Conservation (phyloP, 2,113 vertebrate genomes). For the Trematomus loennbergii region DNA sequence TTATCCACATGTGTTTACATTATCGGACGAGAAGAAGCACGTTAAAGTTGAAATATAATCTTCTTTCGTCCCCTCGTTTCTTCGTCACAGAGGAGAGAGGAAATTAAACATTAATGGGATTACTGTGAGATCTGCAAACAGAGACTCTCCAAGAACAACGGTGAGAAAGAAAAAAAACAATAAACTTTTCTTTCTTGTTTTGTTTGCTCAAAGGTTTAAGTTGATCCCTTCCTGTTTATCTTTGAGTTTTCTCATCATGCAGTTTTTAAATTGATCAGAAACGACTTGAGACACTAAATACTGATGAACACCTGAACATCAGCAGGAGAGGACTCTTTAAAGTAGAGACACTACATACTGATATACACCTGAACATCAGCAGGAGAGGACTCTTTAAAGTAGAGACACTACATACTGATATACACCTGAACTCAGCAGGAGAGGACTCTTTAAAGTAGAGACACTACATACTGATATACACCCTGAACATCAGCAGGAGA, state of each 20-base stretch:
- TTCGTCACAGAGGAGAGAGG: constrained; percentile 25
- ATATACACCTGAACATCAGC: too few relatives aligned
- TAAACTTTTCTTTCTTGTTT: not conserved
- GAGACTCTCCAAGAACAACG: constrained; percentile 45
- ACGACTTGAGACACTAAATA: not conserved
- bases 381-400: too few relatives aligned
- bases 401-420: too few relatives aligned
- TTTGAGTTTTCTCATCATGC: constrained; percentile 4
- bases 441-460: too few relatives aligned
- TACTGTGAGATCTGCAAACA: constrained; percentile 58
- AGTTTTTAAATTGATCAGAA: not conserved
- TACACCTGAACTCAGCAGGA: too few relatives aligned
- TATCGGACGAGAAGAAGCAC: too few relatives aligned
- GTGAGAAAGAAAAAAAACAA: not conserved
- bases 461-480: too few relatives aligned
- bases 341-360: too few relatives aligned
- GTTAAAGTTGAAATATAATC: not conserved
- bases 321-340: too few relatives aligned
- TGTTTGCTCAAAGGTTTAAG: not conserved
- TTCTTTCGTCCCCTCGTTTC: not conserved
- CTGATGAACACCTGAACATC: too few relatives aligned
- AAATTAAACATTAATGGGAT: constrained; percentile 65
- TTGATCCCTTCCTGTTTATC: constrained; percentile 35
- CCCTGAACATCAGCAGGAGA: too few relatives aligned
- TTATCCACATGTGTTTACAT: too few relatives aligned